Evolutionary conservation across 2,888 invertebrate genomes (phyloP).

Genomic region (Archips xylosteana): DNA sequence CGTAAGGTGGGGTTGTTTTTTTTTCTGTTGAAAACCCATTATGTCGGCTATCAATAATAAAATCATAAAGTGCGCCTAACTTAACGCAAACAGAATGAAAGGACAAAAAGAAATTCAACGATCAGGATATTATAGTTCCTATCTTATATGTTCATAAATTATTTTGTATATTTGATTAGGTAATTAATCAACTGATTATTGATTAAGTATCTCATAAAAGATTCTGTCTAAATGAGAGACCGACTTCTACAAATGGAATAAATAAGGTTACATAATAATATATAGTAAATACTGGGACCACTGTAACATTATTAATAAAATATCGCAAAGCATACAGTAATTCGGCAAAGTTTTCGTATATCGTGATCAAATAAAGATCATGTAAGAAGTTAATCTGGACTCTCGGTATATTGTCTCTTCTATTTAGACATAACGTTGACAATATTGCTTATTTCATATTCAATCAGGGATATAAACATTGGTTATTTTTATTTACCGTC

Average conservation of each 20-base stretch:
- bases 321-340: conserved; percentile 17
- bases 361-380: conserved; percentile 28
- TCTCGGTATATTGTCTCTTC: conserved; percentile 14
- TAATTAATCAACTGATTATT: too few species aligned
- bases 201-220: background rate
- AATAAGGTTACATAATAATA: background rate
- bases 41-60: too few species aligned
- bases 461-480: conserved; percentile 29
- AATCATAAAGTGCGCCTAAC: too few species aligned
- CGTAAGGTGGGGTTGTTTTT: too few species aligned
- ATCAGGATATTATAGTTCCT: too few species aligned
- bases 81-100: too few species aligned
- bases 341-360: conserved; percentile 29
- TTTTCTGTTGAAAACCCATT: too few species aligned
- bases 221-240: background rate
- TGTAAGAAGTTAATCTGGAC: conserved; percentile 27
- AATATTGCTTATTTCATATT: conserved; percentile 34
- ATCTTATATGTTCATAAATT: too few species aligned
- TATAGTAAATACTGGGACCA: background rate
- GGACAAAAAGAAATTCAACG: too few species aligned
- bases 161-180: too few species aligned
- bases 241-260: background rate
- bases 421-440: conserved; percentile 22
- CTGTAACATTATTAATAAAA: conserved; percentile 14
- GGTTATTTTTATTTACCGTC: conserved; percentile 16